Evolutionary conservation across 2,113 vertebrate species (phyloP).

Genomic region (Sakesphorus luctuosus): DNA sequence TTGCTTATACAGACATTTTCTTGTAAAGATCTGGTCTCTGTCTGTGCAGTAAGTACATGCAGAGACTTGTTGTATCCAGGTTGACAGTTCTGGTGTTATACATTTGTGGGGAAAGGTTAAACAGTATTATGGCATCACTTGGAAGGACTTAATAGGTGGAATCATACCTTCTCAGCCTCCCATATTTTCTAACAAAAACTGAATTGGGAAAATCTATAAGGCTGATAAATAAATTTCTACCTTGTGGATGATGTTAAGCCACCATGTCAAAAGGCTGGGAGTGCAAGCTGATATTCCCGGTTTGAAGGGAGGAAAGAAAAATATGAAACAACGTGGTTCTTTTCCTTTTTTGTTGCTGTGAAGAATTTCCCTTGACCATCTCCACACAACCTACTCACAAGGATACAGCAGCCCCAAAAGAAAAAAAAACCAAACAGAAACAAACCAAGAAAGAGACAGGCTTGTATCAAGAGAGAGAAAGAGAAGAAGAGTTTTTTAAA

Average conservation of each 20-base stretch:
- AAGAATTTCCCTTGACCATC: not conserved
- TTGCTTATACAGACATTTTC: constrained; percentile 53
- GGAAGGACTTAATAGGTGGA: constrained; percentile 44
- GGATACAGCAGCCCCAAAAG: not conserved
- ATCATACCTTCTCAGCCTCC: not conserved
- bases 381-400: not conserved
- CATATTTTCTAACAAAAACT: constrained; percentile 24
- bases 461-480: not conserved
- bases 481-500: not conserved
- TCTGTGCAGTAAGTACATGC: constrained; percentile 45
- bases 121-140: constrained; percentile 41
- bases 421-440: not conserved
- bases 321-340: not conserved
- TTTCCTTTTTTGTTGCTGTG: not conserved
- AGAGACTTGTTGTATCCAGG: constrained; percentile 32
- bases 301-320: not conserved
- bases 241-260: not conserved
- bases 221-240: constrained; percentile 26
- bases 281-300: not conserved
- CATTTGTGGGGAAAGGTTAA: constrained; percentile 48
- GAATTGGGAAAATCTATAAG: not conserved
- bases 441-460: not conserved
- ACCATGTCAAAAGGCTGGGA: not conserved
- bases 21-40: constrained; percentile 56
- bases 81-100: constrained; percentile 39